Evolutionary conservation across 1,140 invertebrate genomes (phyloP).

Genomic region (Lasioglossum baleicum): DNA sequence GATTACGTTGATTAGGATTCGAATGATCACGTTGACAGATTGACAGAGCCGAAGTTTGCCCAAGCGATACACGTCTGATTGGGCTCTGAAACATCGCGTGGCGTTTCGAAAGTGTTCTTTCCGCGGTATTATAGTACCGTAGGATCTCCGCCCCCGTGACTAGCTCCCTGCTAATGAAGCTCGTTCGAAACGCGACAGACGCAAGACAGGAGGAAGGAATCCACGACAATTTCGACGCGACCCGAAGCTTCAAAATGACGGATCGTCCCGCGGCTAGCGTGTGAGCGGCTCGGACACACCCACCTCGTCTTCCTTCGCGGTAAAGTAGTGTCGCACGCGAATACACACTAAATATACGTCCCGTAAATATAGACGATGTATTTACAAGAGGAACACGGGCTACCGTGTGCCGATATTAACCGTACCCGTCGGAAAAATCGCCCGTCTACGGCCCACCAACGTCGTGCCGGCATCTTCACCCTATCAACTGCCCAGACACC

Average conservation of each 20-base stretch:
- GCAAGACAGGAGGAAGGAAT: constrained; percentile 40
- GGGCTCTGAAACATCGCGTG: not conserved
- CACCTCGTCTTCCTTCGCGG: constrained; percentile 67
- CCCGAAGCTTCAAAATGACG: constrained; percentile 74
- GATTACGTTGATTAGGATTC: no score
- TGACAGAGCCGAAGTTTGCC: not conserved
- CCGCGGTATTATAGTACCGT: not conserved
- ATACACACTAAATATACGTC: constrained; percentile 75
- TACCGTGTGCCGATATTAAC: constrained; percentile 58
- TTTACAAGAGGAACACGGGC: constrained; percentile 76
- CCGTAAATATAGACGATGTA: constrained; percentile 78
- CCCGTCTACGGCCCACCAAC: constrained; percentile 16
- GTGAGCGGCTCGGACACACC: constrained; percentile 74
- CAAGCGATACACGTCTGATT: not conserved
- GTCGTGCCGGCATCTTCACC: not conserved
- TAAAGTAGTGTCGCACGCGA: constrained; percentile 67
- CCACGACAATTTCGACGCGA: constrained; percentile 45
- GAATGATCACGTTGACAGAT: no score
- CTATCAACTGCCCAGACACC: not conserved
- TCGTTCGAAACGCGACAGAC: constrained; percentile 34
- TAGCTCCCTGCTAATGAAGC: constrained; percentile 30
- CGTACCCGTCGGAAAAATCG: constrained; percentile 1
- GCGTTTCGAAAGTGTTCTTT: not conserved
- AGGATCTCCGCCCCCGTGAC: constrained; percentile 11
- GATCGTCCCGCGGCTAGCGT: constrained; percentile 69